Evolutionary conservation across 1,140 invertebrate genomes (phyloP), one percentile per base, ranked within the genome.

Genomic region (Leptonema lineaticorne): DNA sequence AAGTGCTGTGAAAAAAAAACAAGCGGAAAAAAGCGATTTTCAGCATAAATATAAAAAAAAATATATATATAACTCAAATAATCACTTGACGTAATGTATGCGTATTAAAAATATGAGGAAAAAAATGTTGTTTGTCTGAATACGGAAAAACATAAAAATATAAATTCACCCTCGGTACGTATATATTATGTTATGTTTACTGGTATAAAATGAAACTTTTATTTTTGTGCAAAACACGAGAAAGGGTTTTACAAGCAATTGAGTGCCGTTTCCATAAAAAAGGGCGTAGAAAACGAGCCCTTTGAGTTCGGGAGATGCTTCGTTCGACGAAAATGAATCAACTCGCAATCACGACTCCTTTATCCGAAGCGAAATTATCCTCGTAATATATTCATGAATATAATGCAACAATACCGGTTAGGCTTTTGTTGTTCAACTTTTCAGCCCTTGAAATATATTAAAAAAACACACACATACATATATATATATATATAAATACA

Each of bases 321-420:
- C n/a, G n/a, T 45, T 45, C 50, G 46, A 48, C 46, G 50, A 53
- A 53, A 53, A 53, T 53, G 50, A 53, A 53, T 53, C 50, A 53
- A 53, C 50, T 24, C 50, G 50, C 50, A 53, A 53, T 53, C 50
- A 53, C 50, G 50, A 26, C 24, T 53, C 50, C 50, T 53, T 53
- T 53, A 53, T 53, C 9, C 50, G 50, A 20, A 8, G 4, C 50
- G 50, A 26, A 53, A 53, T 53, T 53, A 53, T 53, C 22, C 50
- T 53, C 50, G 50, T 53, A 53, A 53, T 26, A 26, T 53, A 53
- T 53, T 53, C 50, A 53, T 24, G 50, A 53, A 53, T 53, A 53
- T 53, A 53, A 53, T 53, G 50, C 50, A 53, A 53, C 50, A 53
- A 53, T 26, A 53, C 50, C 50, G 22, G 22, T 11, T 18, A 48